These are phyloP conservation scores for Chymomyza caudatula DNA, from an alignment of 2,888 invertebrate species.

Conservation along the genomic window DNA sequence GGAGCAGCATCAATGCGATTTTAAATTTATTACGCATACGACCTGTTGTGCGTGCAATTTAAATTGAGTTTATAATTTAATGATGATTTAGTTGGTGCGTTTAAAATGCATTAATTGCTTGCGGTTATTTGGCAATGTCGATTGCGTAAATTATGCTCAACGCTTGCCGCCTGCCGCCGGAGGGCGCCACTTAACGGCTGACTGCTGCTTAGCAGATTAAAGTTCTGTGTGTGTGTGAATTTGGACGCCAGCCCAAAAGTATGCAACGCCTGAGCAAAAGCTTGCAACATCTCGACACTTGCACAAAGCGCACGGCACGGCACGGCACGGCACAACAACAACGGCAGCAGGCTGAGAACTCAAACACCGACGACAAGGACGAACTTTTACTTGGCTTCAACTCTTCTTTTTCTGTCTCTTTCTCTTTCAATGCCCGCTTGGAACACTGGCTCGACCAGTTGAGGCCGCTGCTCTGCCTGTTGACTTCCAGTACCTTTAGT, in stretches of 20 bases:
- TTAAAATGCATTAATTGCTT: background rate
- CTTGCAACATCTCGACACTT: background rate
- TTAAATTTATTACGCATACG: constrained; percentile 39
- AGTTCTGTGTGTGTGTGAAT: background rate
- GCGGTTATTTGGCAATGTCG: background rate
- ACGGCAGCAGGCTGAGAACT: background rate
- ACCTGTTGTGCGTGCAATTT: constrained; percentile 31
- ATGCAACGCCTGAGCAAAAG: background rate
- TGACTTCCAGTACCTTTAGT: background rate
- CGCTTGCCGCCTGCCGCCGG: constrained; percentile 25
- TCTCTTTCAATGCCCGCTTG: background rate
- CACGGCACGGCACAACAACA: background rate
- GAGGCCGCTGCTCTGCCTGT: background rate
- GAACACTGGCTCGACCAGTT: background rate
- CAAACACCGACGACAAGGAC: constrained; percentile 5
- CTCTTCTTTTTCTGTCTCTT: constrained; percentile 4
- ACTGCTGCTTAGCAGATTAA: background rate
- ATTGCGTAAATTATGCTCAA: background rate
- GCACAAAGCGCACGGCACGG: background rate
- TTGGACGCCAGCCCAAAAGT: background rate
- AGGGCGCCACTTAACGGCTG: constrained; percentile 28
- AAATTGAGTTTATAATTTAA: constrained; percentile 16
- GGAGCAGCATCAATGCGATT: too few species aligned
- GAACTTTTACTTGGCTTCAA: constrained; percentile 5
- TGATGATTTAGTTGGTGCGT: background rate